Base-by-base conservation (phyloP, 92 coral and sea anemone genomes). In the Desmophyllum pertusum region DNA sequence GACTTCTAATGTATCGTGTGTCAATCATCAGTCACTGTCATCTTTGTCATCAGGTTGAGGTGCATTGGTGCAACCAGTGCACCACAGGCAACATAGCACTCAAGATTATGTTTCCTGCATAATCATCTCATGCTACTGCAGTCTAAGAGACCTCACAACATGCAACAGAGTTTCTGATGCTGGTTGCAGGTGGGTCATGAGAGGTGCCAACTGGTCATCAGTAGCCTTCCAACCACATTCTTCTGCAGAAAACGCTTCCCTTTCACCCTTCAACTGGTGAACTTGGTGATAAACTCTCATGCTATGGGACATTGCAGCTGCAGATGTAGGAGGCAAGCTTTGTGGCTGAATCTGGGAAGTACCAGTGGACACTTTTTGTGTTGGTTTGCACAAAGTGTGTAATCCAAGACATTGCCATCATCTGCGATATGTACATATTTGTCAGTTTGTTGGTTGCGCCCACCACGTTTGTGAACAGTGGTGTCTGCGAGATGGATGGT, bases 21-120 rank as follows among this genome's bases (percentile, higher is more conserved):
- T 57, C 64, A 57, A 21, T 10, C 35, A 30, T 17, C 2, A 59
- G 9, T 78, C 69, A 80, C 27, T 33, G 33, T 80, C 77, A 69
- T 80, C 55, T n/a, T 23, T 29, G n/a, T 79, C 84, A 41, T 79
- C 45, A 18, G 23, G 25, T 23, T 53, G 29, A 5, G 43, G 84
- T 31, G n/a, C 25, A 35, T 81, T 78, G 39, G 85, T 85, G 31
- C 89, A 86, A 70, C 78, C 77, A 41, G 78, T 45, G 41, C 90
- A 29, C 90, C 90, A 75, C 90, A 87, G 37, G 86, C 86, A 21
- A 57, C 66, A 4, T 76, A 57, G 42, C 83, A 87, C 76, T 81
- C 67, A 29, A 80, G 78, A 33, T 46, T 48, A 25, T 81, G 61
- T 75, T 88, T 67, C 21, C 79, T 37, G 67, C 87, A 76, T 10